These are phyloP conservation scores for Kryptopterus vitreolus DNA, from an alignment of 2,797 vertebrate species.

Conservation along the genomic window DNA sequence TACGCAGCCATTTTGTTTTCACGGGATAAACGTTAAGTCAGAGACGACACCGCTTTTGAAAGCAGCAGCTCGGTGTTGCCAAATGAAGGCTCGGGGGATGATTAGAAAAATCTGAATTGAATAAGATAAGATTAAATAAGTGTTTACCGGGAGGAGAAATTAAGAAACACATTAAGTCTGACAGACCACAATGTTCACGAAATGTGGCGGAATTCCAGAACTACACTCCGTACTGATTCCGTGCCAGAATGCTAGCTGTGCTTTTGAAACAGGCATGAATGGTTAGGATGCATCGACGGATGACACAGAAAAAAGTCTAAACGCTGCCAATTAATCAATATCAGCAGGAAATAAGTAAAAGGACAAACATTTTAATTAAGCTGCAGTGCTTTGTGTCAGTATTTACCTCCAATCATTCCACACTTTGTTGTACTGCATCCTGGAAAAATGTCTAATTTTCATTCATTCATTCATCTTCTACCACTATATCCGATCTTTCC, in stretches of 20 bases:
- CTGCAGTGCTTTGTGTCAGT: background rate
- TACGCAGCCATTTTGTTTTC: background rate
- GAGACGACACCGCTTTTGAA: conserved; percentile 6
- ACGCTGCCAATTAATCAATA: background rate
- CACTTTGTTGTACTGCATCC: background rate
- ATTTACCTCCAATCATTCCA: background rate
- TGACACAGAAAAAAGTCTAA: conserved; percentile 19
- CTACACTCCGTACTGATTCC: conserved; percentile 46
- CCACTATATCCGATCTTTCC: too few relatives aligned
- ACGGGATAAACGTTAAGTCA: background rate
- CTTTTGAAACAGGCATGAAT: conserved; percentile 55
- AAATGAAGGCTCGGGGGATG: conserved; percentile 52
- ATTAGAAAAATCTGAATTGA: conserved; percentile 43
- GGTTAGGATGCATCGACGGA: conserved; percentile 11
- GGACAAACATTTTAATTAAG: background rate
- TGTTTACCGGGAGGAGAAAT: conserved; percentile 8
- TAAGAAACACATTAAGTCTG: conserved; percentile 22
- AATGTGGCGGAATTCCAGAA: conserved; percentile 56
- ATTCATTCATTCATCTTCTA: too few relatives aligned
- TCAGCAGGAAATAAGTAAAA: background rate
- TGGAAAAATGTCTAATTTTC: background rate
- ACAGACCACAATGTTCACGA: conserved; percentile 53
- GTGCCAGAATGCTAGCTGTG: conserved; percentile 51
- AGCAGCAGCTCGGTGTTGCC: conserved; percentile 52
- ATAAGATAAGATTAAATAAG: background rate